A percentile compares a stretch with the other conserved stretches of the same genome.
Evolutionary conservation across 2,797 vertebrate genomes (phyloP).

Genomic region (Melanogrammus aeglefinus): DNA sequence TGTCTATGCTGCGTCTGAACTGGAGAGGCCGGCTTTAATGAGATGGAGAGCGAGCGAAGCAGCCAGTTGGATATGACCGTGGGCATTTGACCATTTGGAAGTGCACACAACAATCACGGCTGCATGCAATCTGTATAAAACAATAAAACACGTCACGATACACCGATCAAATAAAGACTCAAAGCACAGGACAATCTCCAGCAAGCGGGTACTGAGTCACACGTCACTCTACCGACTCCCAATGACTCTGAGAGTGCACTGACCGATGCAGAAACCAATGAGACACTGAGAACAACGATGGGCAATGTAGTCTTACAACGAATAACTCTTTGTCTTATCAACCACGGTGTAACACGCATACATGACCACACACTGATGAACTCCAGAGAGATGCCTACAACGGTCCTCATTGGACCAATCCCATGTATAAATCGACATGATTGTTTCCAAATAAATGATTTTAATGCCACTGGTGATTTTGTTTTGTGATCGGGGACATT

Average conservation of each 20-base stretch:
- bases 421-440: conserved; percentile 52
- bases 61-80: conserved; percentile 75
- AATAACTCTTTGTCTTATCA: conserved; percentile 54
- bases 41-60: conserved; percentile 35
- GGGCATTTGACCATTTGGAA: conserved; percentile 40
- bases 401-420: conserved; percentile 29
- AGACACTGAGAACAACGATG: conserved; percentile 67
- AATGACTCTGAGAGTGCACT: conserved; percentile 68
- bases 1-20: conserved; percentile 10
- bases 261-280: conserved; percentile 70
- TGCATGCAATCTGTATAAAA: conserved; percentile 73
- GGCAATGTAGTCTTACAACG: conserved; percentile 59
- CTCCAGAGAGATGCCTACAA: conserved; percentile 44
- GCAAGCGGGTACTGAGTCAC: conserved; percentile 62
- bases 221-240: conserved; percentile 60
- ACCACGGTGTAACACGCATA: conserved; percentile 69
- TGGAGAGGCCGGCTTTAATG: conserved; percentile 38
- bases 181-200: conserved; percentile 62
- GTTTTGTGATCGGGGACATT: conserved; percentile 72
- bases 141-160: conserved; percentile 42
- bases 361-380: conserved; percentile 77
- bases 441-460: conserved; percentile 71
- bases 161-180: not conserved
- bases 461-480: conserved; percentile 78
- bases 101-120: conserved; percentile 65